These are phyloP conservation scores for Oncorhynchus kisutch DNA, from an alignment of 2,113 vertebrate genomes.

Conservation along the genomic window DNA sequence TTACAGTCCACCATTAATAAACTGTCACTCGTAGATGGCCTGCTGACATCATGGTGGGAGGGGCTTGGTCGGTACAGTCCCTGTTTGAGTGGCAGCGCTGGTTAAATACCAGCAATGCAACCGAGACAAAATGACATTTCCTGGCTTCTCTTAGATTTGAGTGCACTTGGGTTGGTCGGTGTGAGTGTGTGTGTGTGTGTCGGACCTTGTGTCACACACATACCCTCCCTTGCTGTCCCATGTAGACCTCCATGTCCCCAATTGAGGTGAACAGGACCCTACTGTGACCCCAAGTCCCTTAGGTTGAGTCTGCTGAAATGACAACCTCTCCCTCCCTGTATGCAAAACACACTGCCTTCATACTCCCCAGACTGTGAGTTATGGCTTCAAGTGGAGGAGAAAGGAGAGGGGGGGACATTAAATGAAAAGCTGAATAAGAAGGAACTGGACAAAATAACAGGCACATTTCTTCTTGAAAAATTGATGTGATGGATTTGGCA, in stretches of 20 bases:
- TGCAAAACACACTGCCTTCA: conserved; percentile 46
- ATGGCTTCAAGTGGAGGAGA: conserved; percentile 48
- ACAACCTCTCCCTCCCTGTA: conserved; percentile 31
- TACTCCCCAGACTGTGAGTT: conserved; percentile 55
- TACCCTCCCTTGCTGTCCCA: neutral
- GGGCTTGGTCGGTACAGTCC: neutral
- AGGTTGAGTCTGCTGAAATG: conserved; percentile 45
- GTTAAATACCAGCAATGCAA: conserved; percentile 13
- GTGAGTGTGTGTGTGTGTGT: too few species aligned
- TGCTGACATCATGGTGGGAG: conserved; percentile 57
- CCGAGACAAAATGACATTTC: conserved; percentile 2
- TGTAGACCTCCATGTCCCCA: neutral
- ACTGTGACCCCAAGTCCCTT: conserved; percentile 13
- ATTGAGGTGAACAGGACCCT: too few species aligned
- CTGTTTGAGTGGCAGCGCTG: conserved; percentile 24
- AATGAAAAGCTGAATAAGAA: conserved; percentile 71
- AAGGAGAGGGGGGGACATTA: conserved; percentile 41
- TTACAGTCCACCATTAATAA: conserved; percentile 49
- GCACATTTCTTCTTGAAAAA: conserved; percentile 66
- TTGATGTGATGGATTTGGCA: conserved; percentile 67
- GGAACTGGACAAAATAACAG: conserved; percentile 65
- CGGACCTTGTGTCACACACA: too few species aligned
- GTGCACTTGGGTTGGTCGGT: neutral
- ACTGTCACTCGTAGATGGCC: conserved; percentile 32
- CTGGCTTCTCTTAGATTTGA: neutral